These are phyloP conservation scores for Smittia aterrima DNA, from an alignment of 2,888 invertebrate species.

Conservation along the genomic window DNA sequence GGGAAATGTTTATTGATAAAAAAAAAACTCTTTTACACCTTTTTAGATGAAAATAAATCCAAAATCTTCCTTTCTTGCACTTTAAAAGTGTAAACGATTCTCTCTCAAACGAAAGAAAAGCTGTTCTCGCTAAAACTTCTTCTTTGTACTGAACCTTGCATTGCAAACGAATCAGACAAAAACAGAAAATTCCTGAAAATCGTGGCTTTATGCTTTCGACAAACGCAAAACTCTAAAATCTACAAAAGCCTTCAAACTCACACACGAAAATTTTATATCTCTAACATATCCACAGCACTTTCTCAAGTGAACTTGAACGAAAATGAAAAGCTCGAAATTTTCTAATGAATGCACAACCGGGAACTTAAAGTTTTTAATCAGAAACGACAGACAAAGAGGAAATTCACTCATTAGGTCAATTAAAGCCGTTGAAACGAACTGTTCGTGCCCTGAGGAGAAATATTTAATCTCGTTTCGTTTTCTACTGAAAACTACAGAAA, in stretches of 20 bases:
- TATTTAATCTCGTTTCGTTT: too few species aligned
- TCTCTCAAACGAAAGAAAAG: not conserved
- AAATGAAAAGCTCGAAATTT: too few species aligned
- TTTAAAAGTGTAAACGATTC: conserved; percentile 5
- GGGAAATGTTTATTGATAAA: not conserved
- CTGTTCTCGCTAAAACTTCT: not conserved
- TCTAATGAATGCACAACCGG: too few species aligned
- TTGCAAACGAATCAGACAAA: not conserved
- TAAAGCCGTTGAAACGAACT: too few species aligned
- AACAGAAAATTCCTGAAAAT: not conserved
- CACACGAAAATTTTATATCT: not conserved
- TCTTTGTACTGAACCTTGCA: not conserved
- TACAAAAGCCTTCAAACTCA: not conserved
- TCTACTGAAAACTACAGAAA: too few species aligned
- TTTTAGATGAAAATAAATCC: conserved; percentile 22
- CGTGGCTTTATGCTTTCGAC: not conserved
- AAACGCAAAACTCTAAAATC: not conserved
- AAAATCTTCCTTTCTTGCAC: conserved; percentile 26
- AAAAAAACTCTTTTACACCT: not conserved
- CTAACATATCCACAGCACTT: not conserved
- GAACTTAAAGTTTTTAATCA: too few species aligned
- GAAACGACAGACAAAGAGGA: too few species aligned
- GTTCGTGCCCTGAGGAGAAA: too few species aligned
- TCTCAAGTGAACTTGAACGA: too few species aligned
- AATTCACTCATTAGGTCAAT: too few species aligned